These are phyloP conservation scores for Dasysyrphus tricinctus DNA, from an alignment of 2,888 invertebrate species.

Conservation along the genomic window DNA sequence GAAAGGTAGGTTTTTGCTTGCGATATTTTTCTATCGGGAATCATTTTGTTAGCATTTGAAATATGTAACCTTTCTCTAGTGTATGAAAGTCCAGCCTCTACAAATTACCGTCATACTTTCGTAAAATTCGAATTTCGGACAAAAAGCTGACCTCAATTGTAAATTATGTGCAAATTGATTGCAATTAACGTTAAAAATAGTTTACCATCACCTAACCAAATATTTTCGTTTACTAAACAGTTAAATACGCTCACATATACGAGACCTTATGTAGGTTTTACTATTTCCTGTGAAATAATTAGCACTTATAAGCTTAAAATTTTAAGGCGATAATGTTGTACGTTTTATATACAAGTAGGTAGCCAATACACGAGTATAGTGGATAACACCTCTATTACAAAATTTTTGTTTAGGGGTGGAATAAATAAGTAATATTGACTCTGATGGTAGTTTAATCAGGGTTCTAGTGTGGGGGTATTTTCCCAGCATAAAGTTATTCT, in stretches of 20 bases:
- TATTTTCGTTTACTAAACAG: conserved; percentile 1
- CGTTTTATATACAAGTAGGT: too few relatives aligned
- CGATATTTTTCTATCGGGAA: too few relatives aligned
- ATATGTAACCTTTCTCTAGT: too few relatives aligned
- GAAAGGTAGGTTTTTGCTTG: too few relatives aligned
- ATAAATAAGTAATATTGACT: background rate
- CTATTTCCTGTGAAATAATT: background rate
- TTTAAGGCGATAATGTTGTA: background rate
- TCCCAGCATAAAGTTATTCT: background rate
- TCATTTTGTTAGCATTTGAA: too few relatives aligned
- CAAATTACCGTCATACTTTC: background rate
- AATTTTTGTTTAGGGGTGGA: background rate
- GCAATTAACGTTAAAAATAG: conserved; percentile 60
- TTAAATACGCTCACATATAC: background rate
- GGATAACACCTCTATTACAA: background rate
- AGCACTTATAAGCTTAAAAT: background rate
- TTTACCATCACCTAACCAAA: background rate
- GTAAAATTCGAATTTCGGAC: background rate
- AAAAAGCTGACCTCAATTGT: conserved; percentile 34
- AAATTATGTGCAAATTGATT: conserved; percentile 47
- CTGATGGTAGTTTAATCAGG: background rate
- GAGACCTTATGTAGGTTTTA: too few relatives aligned
- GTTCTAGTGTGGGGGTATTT: background rate
- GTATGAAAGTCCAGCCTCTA: too few relatives aligned
- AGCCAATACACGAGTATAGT: background rate